Evolutionary conservation across 2,797 vertebrate species (phyloP), one percentile per base, ranked within the genome.

Genomic region (Sebastes variabilis): DNA sequence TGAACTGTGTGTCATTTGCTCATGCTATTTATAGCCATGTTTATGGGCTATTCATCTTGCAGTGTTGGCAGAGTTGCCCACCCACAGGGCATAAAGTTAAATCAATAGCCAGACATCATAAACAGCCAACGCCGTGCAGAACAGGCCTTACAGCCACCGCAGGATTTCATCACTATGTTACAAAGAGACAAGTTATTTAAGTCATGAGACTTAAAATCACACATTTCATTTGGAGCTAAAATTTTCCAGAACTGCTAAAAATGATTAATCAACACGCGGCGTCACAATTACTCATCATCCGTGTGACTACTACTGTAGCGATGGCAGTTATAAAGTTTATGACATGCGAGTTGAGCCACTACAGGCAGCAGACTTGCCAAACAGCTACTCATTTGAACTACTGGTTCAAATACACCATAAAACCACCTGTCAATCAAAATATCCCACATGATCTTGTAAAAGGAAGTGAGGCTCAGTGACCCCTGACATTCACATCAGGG

Each of bases 101-200:
- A 94, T 94, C 52, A 94, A 66, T 94, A 93, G 93, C 91, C 74
- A 93, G 82, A 64, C 4, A 24, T 77, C 66, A 88, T 93, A 92
- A 93, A 90, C 75, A 20, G 56, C 4, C 66, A 30, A 75, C 36
- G 64, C 10, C 1, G 24, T 5, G 4, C 14, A 38, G 38, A 64
- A 71, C 36, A 55, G 5, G 38, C 6, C 32, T 18, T 42, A 14
- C 4, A 67, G n/a, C 16, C 27, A 77, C 70, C 27, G 66, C 6
- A n/a, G 22, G 36, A 62, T 67, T 72, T 69, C 5, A 60, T 72
- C 22, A 67, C 20, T 6, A 1, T 24, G 25, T 73, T 62, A 36
- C 12, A 70, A 11, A 62, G 52, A 46, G 16, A 49, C 8, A 65
- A 32, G 20, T 54, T 27, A 30, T 65, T 82, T 54, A 42, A 42